phyloP scores from a whole-genome alignment of 2,113 vertebrate species.

The Lagopus muta region DNA sequence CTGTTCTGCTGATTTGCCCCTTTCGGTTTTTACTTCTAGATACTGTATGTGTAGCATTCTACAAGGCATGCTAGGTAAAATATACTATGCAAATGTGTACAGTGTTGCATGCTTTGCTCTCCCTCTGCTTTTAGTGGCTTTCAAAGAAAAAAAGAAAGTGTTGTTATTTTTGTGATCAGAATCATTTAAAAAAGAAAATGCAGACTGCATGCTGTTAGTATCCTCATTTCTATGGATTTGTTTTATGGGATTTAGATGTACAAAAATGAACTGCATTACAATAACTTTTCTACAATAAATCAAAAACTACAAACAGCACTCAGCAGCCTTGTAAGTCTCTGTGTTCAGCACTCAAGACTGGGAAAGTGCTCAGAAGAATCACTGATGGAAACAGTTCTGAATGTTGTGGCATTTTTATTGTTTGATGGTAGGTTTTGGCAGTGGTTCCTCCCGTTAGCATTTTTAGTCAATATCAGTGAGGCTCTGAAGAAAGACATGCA shows the following conservation, averaged over 20 bases:
- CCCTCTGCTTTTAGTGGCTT: slow-evolving; percentile 87
- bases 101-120: slow-evolving; percentile 89
- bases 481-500: background rate
- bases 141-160: slow-evolving; percentile 74
- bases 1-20: slow-evolving; percentile 69
- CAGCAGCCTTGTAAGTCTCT: slow-evolving; percentile 6
- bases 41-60: slow-evolving; percentile 80
- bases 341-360: background rate
- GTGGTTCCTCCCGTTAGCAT: background rate
- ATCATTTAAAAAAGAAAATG: slow-evolving; percentile 80
- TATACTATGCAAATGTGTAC: slow-evolving; percentile 92
- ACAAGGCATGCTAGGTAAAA: slow-evolving; percentile 87
- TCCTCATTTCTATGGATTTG: slow-evolving; percentile 85
- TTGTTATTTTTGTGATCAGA: slow-evolving; percentile 86
- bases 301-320: slow-evolving; percentile 53
- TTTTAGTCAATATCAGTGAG: background rate
- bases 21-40: slow-evolving; percentile 75
- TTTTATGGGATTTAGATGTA: slow-evolving; percentile 87
- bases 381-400: rapidly evolving
- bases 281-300: slow-evolving; percentile 89
- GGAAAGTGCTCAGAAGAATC: background rate
- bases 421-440: slow-evolving; percentile 25
- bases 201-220: slow-evolving; percentile 85
- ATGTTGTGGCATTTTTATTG: background rate
- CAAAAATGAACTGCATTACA: slow-evolving; percentile 82